These are phyloP conservation scores for Scaptodrosophila latifasciaeformis DNA, from an alignment of 2,888 invertebrate genomes.

Conservation along the genomic window DNA sequence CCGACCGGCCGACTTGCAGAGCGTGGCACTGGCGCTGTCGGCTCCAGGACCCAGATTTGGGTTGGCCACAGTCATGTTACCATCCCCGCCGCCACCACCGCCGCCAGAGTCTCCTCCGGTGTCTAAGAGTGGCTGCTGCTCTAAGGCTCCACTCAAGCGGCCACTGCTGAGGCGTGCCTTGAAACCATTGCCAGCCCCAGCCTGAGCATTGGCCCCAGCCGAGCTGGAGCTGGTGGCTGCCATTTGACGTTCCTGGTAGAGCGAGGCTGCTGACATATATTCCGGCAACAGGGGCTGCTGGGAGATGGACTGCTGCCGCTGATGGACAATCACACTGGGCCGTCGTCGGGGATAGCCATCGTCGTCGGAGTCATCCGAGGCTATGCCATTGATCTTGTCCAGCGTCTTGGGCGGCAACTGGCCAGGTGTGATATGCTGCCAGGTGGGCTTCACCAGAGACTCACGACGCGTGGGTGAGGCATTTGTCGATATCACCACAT, in stretches of 20 bases:
- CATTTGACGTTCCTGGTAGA: too few species aligned
- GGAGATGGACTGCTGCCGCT: slow-evolving; percentile 51
- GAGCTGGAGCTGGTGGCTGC: neutral
- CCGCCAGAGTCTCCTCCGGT: slow-evolving; percentile 29
- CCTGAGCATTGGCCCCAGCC: neutral
- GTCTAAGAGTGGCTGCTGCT: slow-evolving; percentile 54
- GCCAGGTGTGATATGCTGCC: slow-evolving; percentile 75
- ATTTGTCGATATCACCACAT: slow-evolving; percentile 3
- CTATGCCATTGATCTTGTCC: slow-evolving; percentile 72
- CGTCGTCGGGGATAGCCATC: slow-evolving; percentile 63
- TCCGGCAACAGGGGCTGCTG: slow-evolving; percentile 46
- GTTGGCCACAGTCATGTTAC: neutral
- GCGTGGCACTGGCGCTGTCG: slow-evolving; percentile 52
- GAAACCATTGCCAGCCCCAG: slow-evolving; percentile 28
- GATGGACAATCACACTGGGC: slow-evolving; percentile 67
- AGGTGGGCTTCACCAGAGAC: slow-evolving; percentile 74
- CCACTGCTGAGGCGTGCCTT: slow-evolving; percentile 45
- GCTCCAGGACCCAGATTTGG: slow-evolving; percentile 27
- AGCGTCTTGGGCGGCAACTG: slow-evolving; percentile 72
- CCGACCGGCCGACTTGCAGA: slow-evolving; percentile 62
- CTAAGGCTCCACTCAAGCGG: slow-evolving; percentile 34
- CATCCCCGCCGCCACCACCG: slow-evolving; percentile 1
- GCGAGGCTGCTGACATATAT: slow-evolving; percentile 41
- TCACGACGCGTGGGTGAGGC: slow-evolving; percentile 66
- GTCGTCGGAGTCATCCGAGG: slow-evolving; percentile 68